These are phyloP conservation scores for Reinhardtius hippoglossoides DNA, from an alignment of 2,113 vertebrate genomes.

Conservation along the genomic window DNA sequence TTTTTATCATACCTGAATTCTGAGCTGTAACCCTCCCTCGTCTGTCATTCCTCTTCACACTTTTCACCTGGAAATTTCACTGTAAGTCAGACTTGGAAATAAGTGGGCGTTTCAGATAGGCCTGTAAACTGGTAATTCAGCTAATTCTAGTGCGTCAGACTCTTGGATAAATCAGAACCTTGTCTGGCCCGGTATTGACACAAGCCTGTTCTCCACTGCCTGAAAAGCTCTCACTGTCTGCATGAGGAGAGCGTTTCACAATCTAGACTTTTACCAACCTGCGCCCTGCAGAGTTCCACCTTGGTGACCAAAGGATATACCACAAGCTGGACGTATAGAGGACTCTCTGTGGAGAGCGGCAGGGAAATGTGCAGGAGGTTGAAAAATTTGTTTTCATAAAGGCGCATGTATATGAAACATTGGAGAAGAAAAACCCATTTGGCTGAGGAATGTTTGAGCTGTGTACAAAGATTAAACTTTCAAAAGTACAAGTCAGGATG, in stretches of 20 bases:
- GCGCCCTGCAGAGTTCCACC: conserved; percentile 30
- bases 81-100: conserved; percentile 37
- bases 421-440: background rate
- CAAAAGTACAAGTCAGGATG: background rate
- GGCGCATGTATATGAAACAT: conserved; percentile 15
- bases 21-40: background rate
- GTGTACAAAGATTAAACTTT: background rate
- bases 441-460: background rate
- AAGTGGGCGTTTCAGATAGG: conserved; percentile 35
- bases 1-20: conserved; percentile 29
- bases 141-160: conserved; percentile 45
- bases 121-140: conserved; percentile 38
- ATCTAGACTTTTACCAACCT: conserved; percentile 52
- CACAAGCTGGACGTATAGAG: conserved; percentile 49
- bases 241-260: conserved; percentile 48
- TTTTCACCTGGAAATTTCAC: conserved; percentile 6
- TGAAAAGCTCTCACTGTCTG: conserved; percentile 65
- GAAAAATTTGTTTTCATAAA: conserved; percentile 35
- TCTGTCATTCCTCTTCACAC: conserved; percentile 1
- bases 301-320: conserved; percentile 42
- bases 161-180: conserved; percentile 61
- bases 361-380: conserved; percentile 34
- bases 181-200: conserved; percentile 67
- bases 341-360: conserved; percentile 27
- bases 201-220: conserved; percentile 54